Conservation (phyloP, 1,140 invertebrate species). For the Neodiprion lecontei region DNA sequence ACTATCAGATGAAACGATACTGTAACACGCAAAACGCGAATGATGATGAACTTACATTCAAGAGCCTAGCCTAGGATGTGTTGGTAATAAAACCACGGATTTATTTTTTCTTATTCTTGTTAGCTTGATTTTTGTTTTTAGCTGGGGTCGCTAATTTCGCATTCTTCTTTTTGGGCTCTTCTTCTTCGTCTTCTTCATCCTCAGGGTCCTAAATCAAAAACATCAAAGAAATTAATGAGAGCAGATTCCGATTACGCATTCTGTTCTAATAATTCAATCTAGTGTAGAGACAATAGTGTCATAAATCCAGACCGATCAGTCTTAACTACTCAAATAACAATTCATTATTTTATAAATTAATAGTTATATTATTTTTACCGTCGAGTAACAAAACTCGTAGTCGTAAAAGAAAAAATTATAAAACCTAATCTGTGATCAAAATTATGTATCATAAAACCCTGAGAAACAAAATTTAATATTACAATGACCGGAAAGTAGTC, state of each 20-base stretch:
- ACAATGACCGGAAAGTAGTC: too few species aligned
- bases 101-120: slow-evolving; percentile 62
- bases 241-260: not conserved
- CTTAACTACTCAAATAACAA: too few species aligned
- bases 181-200: slow-evolving; percentile 58
- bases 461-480: too few species aligned
- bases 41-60: slow-evolving; percentile 56
- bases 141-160: slow-evolving; percentile 46
- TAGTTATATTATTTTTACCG: too few species aligned
- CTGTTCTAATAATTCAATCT: not conserved
- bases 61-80: slow-evolving; percentile 50
- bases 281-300: not conserved
- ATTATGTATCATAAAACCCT: too few species aligned
- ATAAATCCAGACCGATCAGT: too few species aligned
- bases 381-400: too few species aligned
- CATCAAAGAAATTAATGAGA: slow-evolving; percentile 18
- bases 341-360: too few species aligned
- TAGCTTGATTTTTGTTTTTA: slow-evolving; percentile 58
- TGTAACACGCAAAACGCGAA: slow-evolving; percentile 50
- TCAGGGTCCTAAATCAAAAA: slow-evolving; percentile 51
- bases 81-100: slow-evolving; percentile 20
- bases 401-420: too few species aligned
- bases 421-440: too few species aligned
- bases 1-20: slow-evolving; percentile 43
- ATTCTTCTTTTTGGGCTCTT: slow-evolving; percentile 59